Base-by-base conservation (phyloP, 2,888 invertebrate species). In the Eupithecia pulchellata region DNA sequence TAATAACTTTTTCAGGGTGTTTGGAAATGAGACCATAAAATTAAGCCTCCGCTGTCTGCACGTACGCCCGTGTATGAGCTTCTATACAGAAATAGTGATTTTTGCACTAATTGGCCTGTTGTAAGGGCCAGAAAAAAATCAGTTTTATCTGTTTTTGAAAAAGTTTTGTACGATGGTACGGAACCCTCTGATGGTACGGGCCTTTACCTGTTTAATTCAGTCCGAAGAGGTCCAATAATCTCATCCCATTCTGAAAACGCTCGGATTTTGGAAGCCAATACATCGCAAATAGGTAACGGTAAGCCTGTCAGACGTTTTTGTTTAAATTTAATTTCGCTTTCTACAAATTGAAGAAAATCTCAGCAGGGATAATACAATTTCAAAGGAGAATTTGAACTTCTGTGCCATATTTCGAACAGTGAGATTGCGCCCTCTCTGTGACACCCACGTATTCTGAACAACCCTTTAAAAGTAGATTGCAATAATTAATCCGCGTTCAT, bases 401-500 rank as follows among this genome's bases (percentile, higher is more conserved):
- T 25, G 25, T 52, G 20, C 52, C 52, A 25, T 25, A 47, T 47
- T 47, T 47, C n/a, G 20, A 25, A 25, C 4, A 20, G 27, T 60
- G 29, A 32, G n/a, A 30, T 60, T 30, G 30, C n/a, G n/a, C n/a
- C n/a, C n/a, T n/a, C n/a, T n/a, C n/a, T n/a, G n/a, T n/a, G n/a
- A n/a, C n/a, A 9, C 58, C 8, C 32, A 60, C 32, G 20, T 32
- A 32, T 60, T 61, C 34, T 25, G 61, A 61, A 61, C 39, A 36
- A 39, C 57, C 29, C 57, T 36, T 20, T n/a, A 34, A 63, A 69
- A 66, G 58, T 62, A 52, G 42, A 66, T 71, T 68, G 64, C 47
- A 64, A 61, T 65, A 69, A 68, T 65, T 67, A 69, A 72, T 69
- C 72, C 47, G 27, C 65, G 68, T 71, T 69, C 57, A 64, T 64